Evolutionary conservation across 2,797 vertebrate species (phyloP), one percentile per base, ranked within the genome.

Genomic region (Mycteria americana): DNA sequence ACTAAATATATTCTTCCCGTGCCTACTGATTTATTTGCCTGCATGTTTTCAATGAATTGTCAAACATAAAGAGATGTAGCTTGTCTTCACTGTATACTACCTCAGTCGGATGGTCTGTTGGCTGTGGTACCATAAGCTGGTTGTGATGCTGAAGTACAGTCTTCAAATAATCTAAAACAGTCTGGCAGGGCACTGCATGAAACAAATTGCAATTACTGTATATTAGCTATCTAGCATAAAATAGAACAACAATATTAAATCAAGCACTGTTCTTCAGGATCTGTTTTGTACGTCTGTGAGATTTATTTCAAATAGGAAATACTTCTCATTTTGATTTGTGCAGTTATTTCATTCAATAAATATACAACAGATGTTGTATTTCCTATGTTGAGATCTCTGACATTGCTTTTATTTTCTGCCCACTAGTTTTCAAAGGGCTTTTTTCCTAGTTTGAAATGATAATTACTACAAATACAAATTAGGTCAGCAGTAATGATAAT

Each of bases 81-180:
- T 93, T 59, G 75, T 65, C 68, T 46, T 74, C 35, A 50, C 33
- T 28, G 33, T 30, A 83, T 28, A 80, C 98, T 98, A 99, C 99
- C 99, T 99, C 99, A 1, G 99, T 98, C 21, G 99, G 98, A 97
- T 99, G 99, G 94, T 99, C 99, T 73, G 99, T 94, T 16, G 98
- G 97, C 95, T 99, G 98, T 0, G 99, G 99, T 85, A 98, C 98
- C 95, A 98, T 93, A 59, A 99, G 98, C 96, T 99, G 99, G 98
- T 99, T 99, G 98, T 99, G 99, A 97, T 99, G 99, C 94, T 99
- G 99, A 60, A 99, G 98, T 72, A 99, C 98, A 3, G 98, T 99
- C 98, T 99, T 99, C 98, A 99, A 98, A 97, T 99, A 99, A 98
- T 99, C 99, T 39, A 99, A 97, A 94, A 99, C 99, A 35, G 99